Evolutionary conservation across 2,888 invertebrate genomes (phyloP).

Genomic region (Ecliptopera silaceata): DNA sequence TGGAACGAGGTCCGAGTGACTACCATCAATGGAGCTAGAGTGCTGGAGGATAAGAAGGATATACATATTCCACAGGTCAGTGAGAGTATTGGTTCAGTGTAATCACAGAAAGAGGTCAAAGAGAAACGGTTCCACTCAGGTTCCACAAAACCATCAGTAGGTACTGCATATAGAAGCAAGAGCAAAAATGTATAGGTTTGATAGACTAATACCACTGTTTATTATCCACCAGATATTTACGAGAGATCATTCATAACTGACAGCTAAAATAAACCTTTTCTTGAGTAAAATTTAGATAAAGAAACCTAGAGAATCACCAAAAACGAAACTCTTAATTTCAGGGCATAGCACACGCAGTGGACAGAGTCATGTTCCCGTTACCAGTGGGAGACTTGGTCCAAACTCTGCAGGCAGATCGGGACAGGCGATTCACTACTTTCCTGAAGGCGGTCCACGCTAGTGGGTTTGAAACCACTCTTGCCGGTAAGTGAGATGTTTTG

Average conservation of each 20-base stretch:
- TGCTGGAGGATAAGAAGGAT: conserved; percentile 91
- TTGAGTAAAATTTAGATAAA: too few relatives aligned
- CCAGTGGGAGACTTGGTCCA: conserved; percentile 94
- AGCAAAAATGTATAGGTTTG: too few relatives aligned
- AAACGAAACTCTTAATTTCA: conserved; percentile 38
- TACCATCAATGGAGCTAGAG: conserved; percentile 92
- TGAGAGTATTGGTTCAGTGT: neutral
- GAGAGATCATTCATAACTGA: neutral
- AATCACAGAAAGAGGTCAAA: neutral
- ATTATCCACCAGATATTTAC: neutral
- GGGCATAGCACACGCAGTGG: conserved; percentile 92
- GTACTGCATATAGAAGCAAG: too few relatives aligned
- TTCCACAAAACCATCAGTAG: too few relatives aligned
- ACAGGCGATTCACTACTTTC: conserved; percentile 90
- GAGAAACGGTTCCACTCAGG: too few relatives aligned
- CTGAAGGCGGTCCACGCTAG: conserved; percentile 89
- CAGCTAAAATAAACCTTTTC: too few relatives aligned
- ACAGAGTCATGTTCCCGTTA: conserved; percentile 94
- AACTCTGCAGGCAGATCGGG: conserved; percentile 92
- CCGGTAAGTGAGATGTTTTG: conserved; percentile 85
- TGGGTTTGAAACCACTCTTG: conserved; percentile 89
- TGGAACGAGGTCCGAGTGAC: conserved; percentile 94
- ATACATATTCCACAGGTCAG: conserved; percentile 91
- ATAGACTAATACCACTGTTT: too few relatives aligned
- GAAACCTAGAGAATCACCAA: too few relatives aligned